phyloP scores from a whole-genome alignment of 2,888 invertebrate genomes.

The Epinotia bilunana region DNA sequence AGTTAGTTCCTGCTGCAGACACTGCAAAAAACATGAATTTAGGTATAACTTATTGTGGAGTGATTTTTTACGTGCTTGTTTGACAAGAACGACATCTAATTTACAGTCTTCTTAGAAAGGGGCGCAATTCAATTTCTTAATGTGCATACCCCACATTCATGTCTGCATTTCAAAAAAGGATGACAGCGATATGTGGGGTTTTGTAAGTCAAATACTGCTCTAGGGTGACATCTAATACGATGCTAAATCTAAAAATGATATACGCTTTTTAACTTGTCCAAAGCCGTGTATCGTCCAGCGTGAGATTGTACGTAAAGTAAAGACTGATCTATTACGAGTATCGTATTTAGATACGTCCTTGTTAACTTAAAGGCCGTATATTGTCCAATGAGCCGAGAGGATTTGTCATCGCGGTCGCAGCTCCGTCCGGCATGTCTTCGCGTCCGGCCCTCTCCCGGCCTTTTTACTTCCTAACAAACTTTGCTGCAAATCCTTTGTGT shows the following conservation, averaged over 20 bases:
- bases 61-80: no score
- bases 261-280: neutral
- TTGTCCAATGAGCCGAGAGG: conserved; percentile 24
- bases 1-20: no score
- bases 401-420: conserved; percentile 3
- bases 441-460: conserved; percentile 43
- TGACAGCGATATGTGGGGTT: no score
- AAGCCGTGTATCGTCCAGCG: neutral
- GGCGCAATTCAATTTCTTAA: no score
- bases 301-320: neutral
- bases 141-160: no score
- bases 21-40: no score
- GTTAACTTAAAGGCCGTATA: neutral
- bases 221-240: neutral
- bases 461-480: conserved; percentile 62
- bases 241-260: neutral
- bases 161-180: no score
- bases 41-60: no score
- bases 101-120: no score
- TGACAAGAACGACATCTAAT: no score
- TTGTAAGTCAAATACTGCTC: no score
- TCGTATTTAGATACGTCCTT: neutral
- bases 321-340: neutral
- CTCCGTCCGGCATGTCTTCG: conserved; percentile 29
- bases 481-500: conserved; percentile 46